Conservation (phyloP, 2,888 invertebrate species). For the Choreutis nemorana region DNA sequence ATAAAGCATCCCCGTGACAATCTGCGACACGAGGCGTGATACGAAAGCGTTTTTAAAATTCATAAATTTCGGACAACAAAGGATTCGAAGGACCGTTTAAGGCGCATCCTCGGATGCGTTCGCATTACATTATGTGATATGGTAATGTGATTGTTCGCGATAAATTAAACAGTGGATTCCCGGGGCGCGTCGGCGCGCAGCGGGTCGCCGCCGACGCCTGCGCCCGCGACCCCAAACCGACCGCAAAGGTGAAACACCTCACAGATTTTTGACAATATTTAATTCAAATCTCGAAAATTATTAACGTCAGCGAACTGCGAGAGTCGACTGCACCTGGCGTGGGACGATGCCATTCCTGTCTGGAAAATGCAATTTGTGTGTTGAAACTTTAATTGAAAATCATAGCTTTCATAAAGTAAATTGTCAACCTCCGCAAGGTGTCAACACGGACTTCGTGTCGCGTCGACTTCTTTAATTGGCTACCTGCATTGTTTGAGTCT, state of each 20-base stretch:
- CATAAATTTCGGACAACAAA: constrained; percentile 60
- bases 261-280: constrained; percentile 36
- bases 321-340: constrained; percentile 17
- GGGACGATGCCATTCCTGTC: constrained; percentile 14
- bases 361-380: constrained; percentile 14
- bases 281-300: constrained; percentile 1
- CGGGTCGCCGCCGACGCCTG: constrained; percentile 39
- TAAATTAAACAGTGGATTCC: constrained; percentile 50
- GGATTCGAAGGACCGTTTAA: constrained; percentile 58
- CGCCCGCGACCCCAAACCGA: constrained; percentile 16
- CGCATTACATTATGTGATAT: constrained; percentile 60
- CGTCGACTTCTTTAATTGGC: constrained; percentile 44
- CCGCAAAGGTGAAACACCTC: constrained; percentile 43
- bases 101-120: constrained; percentile 47
- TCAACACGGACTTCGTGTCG: constrained; percentile 42
- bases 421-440: constrained; percentile 30
- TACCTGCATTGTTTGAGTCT: constrained; percentile 33
- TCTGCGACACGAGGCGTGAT: constrained; percentile 37
- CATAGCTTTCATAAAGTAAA: constrained; percentile 35
- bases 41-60: constrained; percentile 46
- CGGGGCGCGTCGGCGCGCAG: constrained; percentile 36
- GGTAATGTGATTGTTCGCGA: constrained; percentile 63
- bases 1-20: constrained; percentile 32
- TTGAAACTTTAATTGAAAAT: constrained; percentile 42
- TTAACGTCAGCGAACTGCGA: background rate